Conservation (phyloP, 2,888 invertebrate genomes). For the Limnephilus marmoratus region DNA sequence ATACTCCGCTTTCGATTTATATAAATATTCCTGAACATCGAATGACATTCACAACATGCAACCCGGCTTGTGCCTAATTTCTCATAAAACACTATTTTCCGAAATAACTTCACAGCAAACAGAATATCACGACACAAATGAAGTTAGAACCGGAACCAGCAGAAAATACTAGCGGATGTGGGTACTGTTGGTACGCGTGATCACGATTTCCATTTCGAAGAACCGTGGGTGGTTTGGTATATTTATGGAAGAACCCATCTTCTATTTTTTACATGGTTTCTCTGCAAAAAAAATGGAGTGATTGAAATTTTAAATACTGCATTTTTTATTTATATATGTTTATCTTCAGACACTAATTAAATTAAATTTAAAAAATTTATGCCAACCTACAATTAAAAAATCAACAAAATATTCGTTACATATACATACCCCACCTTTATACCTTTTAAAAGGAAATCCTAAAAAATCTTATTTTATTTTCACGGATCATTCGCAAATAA, state of each 20-base stretch:
- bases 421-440: no score
- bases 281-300: no score
- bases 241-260: neutral
- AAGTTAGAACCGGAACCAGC: conserved; percentile 60
- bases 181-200: conserved; percentile 17
- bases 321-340: no score
- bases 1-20: neutral
- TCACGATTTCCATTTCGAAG: neutral
- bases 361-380: no score
- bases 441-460: no score
- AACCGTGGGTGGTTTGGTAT: no score
- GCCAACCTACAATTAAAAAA: no score
- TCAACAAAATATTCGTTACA: no score
- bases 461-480: no score
- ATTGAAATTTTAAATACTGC: no score
- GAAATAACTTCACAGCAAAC: conserved; percentile 76
- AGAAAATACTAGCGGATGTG: conserved; percentile 45
- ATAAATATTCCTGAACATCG: conserved; percentile 17
- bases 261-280: neutral
- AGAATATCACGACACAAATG: conserved; percentile 50
- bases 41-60: conserved; percentile 28
- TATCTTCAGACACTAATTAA: no score
- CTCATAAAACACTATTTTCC: conserved; percentile 71
- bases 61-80: conserved; percentile 72
- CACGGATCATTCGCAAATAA: no score